Evolutionary conservation across 2,888 invertebrate species (phyloP).

Genomic region (Coleophora deauratella): DNA sequence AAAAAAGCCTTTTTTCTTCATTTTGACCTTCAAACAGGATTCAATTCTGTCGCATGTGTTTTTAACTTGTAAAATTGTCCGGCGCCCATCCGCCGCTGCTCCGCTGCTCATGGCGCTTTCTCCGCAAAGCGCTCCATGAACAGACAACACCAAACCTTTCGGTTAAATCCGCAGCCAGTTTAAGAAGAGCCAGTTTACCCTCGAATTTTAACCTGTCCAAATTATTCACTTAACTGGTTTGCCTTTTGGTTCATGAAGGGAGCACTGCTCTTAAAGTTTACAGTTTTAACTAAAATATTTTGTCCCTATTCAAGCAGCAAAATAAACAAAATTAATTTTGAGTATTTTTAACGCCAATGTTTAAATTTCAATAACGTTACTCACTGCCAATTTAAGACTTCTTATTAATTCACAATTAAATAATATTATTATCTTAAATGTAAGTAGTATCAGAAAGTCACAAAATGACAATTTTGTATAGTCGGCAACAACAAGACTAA

Average conservation of each 20-base stretch:
- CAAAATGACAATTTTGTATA: too few species aligned
- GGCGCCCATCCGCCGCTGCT: slow-evolving; percentile 21
- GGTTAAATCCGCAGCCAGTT: slow-evolving; percentile 5
- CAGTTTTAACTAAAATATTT: too few species aligned
- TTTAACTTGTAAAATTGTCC: slow-evolving; percentile 11
- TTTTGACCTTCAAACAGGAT: slow-evolving; percentile 33
- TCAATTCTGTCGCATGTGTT: slow-evolving; percentile 32
- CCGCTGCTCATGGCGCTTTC: slow-evolving; percentile 7
- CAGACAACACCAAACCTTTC: neutral
- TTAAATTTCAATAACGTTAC: too few species aligned
- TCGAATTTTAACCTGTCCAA: neutral
- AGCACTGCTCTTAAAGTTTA: too few species aligned
- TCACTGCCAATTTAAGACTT: too few species aligned
- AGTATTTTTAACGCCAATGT: too few species aligned
- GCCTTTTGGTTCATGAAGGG: slow-evolving; percentile 2
- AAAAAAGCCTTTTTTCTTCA: slow-evolving; percentile 40
- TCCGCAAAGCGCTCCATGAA: neutral
- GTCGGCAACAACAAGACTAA: too few species aligned
- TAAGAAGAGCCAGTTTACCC: neutral
- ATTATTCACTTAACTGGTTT: slow-evolving; percentile 6
- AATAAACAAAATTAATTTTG: too few species aligned
- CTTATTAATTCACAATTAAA: too few species aligned
- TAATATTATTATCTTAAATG: too few species aligned
- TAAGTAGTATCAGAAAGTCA: too few species aligned
- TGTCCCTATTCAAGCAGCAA: too few species aligned